Percentiles rank a stretch among this genome's conserved stretches.
These are phyloP conservation scores for Sisyra nigra DNA, from an alignment of 2,888 invertebrate species.

Conservation along the genomic window DNA sequence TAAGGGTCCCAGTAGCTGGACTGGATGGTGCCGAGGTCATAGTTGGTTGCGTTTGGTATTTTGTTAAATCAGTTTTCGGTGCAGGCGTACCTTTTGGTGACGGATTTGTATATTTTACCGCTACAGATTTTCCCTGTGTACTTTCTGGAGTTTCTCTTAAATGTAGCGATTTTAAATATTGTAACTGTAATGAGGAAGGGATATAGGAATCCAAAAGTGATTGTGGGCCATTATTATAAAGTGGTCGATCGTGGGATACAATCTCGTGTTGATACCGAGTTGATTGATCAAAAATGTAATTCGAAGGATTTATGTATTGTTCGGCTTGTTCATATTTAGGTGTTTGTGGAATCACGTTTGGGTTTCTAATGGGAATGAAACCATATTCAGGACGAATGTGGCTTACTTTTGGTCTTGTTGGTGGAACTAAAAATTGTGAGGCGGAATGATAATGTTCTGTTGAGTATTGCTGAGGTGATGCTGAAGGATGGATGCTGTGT, in stretches of 20 bases:
- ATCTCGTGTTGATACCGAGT: neutral
- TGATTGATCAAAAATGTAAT: neutral
- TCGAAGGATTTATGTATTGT: neutral
- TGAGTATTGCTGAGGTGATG: neutral
- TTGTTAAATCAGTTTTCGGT: too few species aligned
- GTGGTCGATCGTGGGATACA: conserved; percentile 10
- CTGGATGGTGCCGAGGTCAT: too few species aligned
- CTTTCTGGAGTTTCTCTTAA: conserved; percentile 2
- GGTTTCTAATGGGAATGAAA: neutral
- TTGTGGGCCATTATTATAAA: conserved; percentile 21
- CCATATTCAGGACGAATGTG: neutral
- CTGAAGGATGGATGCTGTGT: neutral
- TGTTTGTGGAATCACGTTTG: conserved; percentile 9
- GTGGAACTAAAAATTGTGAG: neutral
- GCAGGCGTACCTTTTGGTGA: too few species aligned
- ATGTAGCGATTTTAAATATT: conserved; percentile 20
- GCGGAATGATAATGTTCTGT: neutral
- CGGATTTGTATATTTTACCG: too few species aligned
- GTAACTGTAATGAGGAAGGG: conserved; percentile 25
- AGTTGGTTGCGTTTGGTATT: too few species aligned
- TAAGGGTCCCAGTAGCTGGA: too few species aligned
- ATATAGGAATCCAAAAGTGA: conserved; percentile 35
- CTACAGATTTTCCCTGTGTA: too few species aligned
- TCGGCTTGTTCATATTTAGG: too few species aligned
- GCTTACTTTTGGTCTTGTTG: neutral